Evolutionary conservation across 2,888 invertebrate genomes (phyloP).

Genomic region (Protodeltote pygarga): DNA sequence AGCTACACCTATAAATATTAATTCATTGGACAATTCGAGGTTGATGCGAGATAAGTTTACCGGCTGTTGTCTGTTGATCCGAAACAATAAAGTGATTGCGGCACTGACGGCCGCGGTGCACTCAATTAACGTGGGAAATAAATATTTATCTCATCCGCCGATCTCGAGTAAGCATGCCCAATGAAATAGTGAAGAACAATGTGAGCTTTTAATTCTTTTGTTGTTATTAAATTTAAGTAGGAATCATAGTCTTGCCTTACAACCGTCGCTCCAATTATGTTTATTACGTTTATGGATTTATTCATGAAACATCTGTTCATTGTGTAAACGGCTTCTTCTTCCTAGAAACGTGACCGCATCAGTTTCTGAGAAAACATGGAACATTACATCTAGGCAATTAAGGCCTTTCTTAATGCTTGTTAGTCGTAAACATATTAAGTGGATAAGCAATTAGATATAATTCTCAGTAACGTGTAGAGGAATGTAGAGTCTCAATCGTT

Average conservation of each 20-base stretch:
- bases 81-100: slow-evolving; percentile 61
- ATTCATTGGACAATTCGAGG: slow-evolving; percentile 38
- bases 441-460: not conserved
- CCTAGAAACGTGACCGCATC: not conserved
- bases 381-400: not conserved
- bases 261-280: slow-evolving; percentile 40
- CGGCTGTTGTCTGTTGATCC: slow-evolving; percentile 43
- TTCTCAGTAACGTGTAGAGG: slow-evolving; percentile 5
- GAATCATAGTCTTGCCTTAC: slow-evolving; percentile 42
- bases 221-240: slow-evolving; percentile 56
- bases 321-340: slow-evolving; percentile 24
- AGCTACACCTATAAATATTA: slow-evolving; percentile 28
- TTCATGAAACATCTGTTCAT: slow-evolving; percentile 14
- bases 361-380: slow-evolving; percentile 15
- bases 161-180: slow-evolving; percentile 54
- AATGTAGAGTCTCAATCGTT: slow-evolving; percentile 6
- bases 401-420: slow-evolving; percentile 2
- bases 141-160: slow-evolving; percentile 54
- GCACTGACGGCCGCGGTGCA: slow-evolving; percentile 48
- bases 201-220: slow-evolving; percentile 58
- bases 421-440: not conserved
- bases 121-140: slow-evolving; percentile 69
- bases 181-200: slow-evolving; percentile 56
- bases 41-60: slow-evolving; percentile 42
- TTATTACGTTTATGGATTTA: slow-evolving; percentile 32